phyloP scores from a whole-genome alignment of 2,113 vertebrate species.

The Microtus richardsoni region DNA sequence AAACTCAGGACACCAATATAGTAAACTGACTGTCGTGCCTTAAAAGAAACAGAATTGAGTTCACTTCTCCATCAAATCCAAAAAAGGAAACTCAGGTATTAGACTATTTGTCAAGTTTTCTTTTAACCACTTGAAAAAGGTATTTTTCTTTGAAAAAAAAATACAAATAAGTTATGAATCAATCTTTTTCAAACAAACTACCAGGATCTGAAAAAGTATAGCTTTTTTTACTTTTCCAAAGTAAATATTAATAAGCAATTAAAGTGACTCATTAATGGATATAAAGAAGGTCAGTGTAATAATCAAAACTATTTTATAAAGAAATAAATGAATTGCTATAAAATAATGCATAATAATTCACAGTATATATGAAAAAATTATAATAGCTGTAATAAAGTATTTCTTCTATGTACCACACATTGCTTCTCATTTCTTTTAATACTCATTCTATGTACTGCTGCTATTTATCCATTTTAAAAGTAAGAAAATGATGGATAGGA shows the following conservation, averaged over 20 bases:
- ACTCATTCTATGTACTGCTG: background rate
- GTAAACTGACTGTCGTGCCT: background rate
- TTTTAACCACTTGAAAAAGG: background rate
- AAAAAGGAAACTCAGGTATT: no score
- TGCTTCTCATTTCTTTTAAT: no score
- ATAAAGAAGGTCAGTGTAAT: background rate
- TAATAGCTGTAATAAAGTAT: background rate
- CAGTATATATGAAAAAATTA: background rate
- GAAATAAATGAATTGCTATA: background rate
- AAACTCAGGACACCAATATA: no score
- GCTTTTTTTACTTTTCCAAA: background rate
- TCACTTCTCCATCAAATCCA: background rate
- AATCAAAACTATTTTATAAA: background rate
- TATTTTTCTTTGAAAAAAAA: background rate
- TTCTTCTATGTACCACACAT: background rate
- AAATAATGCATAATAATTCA: background rate
- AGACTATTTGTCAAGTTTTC: background rate
- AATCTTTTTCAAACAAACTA: background rate
- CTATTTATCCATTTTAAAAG: background rate
- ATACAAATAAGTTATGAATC: background rate
- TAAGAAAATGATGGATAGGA: background rate
- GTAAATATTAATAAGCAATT: background rate
- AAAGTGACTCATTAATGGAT: background rate
- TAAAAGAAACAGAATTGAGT: background rate
- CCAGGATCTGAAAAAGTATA: background rate